Base-by-base conservation (phyloP, 1,140 invertebrate genomes). In the Eurosta solidaginis region DNA sequence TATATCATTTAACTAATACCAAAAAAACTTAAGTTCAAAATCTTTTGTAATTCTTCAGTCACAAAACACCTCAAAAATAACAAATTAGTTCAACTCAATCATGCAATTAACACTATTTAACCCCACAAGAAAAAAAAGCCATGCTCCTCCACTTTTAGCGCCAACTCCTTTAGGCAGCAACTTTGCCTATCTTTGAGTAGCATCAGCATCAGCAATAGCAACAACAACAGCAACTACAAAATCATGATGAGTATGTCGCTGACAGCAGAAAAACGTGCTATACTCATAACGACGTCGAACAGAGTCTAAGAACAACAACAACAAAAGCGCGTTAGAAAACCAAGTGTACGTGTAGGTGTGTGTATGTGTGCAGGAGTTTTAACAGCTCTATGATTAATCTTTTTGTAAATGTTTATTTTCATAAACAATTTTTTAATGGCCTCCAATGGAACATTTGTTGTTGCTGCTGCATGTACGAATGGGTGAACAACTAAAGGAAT, bases 391-490 rank as follows among this genome's bases (percentile, higher is more conserved):
- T 74, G 73, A 74, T 74, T 74, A 74, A 74, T 74, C 73, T 40
- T 29, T 74, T 74, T 74, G 73, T 74, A 74, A 74, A 74, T 74
- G 73, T 74, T 74, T 74, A 29, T 74, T 74, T 47, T 74, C 73
- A 74, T 74, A 74, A 74, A 74, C 73, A 74, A 74, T 74, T 74
- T 74, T 45, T 74, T 47, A 74, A 74, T 47, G 45, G 73, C 25
- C 73, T 36, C 22, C 59, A 68, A 68, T 22, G 59, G 59, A 40
- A 25, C 20, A 20, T 52, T 22, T 17, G n/a, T 49, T 74, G 22
- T 74, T 74, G 73, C 20, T 22, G 40, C 22, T 74, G 44, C 40
- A 17, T 74, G 73, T 4, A 5, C 33, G 59, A 40, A 33, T 68
- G 59, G 59, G 59, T 22, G 59, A 4, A 14, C 40, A 68, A 22